Conservation (phyloP, 2,797 vertebrate species). For the Sebastiscus albofasciatus region DNA sequence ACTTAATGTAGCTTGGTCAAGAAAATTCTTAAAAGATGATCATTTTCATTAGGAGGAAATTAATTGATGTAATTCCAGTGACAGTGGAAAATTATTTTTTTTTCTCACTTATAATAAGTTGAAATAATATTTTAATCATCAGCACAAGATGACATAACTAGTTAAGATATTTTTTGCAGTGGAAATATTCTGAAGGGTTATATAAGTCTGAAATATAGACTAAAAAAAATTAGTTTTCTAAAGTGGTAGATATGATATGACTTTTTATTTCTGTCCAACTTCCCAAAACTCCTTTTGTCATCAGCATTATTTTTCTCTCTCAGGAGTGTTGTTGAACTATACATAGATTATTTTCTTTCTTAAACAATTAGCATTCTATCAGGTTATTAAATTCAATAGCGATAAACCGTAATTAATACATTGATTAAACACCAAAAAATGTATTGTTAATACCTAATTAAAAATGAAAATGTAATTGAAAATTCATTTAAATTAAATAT, state of each 20-base stretch:
- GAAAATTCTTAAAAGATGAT: slow-evolving; percentile 12
- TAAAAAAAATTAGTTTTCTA: neutral
- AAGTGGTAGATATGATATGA: neutral
- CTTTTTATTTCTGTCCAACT: neutral
- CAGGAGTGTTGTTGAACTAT: neutral
- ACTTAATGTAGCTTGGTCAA: slow-evolving; percentile 22
- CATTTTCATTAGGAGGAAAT: slow-evolving; percentile 23
- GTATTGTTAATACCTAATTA: neutral
- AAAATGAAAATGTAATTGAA: slow-evolving; percentile 8
- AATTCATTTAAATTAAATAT: neutral
- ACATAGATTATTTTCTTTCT: neutral
- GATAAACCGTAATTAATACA: neutral
- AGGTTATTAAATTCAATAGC: neutral
- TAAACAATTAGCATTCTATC: neutral
- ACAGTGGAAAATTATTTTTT: neutral
- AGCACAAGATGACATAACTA: neutral
- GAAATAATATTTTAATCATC: slow-evolving; percentile 17
- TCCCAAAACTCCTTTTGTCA: neutral
- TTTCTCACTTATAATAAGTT: neutral
- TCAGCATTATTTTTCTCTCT: neutral
- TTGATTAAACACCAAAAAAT: neutral
- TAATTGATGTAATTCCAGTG: neutral
- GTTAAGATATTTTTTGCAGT: neutral
- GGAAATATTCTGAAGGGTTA: neutral
- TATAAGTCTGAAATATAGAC: neutral